Conservation (phyloP, 2,113 vertebrate species). For the Crotalus horridus region DNA sequence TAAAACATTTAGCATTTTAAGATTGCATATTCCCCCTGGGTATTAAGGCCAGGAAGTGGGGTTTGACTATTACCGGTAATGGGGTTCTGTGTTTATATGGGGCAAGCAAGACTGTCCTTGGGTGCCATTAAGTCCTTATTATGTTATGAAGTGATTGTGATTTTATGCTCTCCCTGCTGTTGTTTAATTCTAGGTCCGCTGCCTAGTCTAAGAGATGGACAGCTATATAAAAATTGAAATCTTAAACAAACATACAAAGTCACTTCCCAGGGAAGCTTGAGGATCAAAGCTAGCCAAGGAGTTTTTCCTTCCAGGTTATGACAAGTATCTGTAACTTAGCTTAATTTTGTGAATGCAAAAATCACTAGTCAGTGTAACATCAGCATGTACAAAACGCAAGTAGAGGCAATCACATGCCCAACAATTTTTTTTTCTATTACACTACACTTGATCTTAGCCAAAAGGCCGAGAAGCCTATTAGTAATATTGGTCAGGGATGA, state of each 20-base stretch:
- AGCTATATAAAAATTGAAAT: not conserved
- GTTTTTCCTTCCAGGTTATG: not conserved
- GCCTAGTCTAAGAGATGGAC: not conserved
- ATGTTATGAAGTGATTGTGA: not conserved
- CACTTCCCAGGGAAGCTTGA: not conserved
- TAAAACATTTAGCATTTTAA: not conserved
- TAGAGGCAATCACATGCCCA: not conserved
- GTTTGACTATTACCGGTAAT: not conserved
- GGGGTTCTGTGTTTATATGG: not conserved
- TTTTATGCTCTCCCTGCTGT: not conserved
- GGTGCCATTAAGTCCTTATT: not conserved
- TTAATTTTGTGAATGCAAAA: not conserved
- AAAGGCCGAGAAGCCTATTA: not conserved
- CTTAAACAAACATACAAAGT: not conserved
- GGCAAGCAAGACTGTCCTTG: not conserved
- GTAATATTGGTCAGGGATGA: not conserved
- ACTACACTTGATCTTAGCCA: too few species aligned
- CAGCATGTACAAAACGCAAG: not conserved
- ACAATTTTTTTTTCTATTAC: not conserved
- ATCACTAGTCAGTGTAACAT: not conserved
- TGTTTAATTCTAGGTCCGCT: not conserved
- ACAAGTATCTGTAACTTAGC: not conserved
- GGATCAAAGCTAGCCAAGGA: not conserved
- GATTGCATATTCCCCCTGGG: not conserved
- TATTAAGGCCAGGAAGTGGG: not conserved